Conservation (phyloP, 2,888 invertebrate species). For the Acanthosepion lycidas region DNA sequence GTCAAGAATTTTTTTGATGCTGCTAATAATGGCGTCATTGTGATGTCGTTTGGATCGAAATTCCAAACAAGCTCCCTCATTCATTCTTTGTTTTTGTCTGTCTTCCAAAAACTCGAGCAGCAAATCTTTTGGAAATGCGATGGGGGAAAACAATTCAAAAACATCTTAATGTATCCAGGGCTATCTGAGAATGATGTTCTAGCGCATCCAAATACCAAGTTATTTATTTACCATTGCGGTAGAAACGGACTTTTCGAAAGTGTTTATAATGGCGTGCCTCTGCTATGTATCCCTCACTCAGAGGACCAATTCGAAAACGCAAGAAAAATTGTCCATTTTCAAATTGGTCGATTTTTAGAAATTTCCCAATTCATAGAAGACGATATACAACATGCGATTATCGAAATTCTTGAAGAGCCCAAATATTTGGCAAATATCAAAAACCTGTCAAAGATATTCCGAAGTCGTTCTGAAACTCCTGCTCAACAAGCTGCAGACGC, state of each 20-base stretch:
- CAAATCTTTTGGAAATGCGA: background rate
- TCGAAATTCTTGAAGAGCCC: conserved; percentile 6
- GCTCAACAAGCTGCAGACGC: conserved; percentile 47
- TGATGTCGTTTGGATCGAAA: conserved; percentile 54
- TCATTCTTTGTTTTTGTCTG: conserved; percentile 50
- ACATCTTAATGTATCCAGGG: conserved; percentile 49
- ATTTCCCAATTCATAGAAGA: background rate
- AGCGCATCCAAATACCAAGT: conserved; percentile 52
- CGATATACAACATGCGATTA: background rate
- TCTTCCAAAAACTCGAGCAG: conserved; percentile 49
- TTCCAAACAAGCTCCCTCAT: conserved; percentile 47
- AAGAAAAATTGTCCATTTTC: background rate
- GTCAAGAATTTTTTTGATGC: conserved; percentile 51
- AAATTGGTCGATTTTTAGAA: background rate
- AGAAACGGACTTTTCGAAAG: conserved; percentile 56
- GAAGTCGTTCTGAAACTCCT: conserved; percentile 44
- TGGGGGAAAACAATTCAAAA: background rate
- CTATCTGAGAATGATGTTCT: conserved; percentile 55
- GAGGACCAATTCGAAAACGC: conserved; percentile 55
- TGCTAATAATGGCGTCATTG: conserved; percentile 51
- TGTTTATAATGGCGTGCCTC: conserved; percentile 57
- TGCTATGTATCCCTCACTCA: conserved; percentile 54
- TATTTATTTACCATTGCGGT: conserved; percentile 58
- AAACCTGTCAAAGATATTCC: conserved; percentile 37
- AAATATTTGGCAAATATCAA: conserved; percentile 42